These are phyloP conservation scores for Quadroppia sp. DNA, from an alignment of 2,888 invertebrate species.

Conservation along the genomic window DNA sequence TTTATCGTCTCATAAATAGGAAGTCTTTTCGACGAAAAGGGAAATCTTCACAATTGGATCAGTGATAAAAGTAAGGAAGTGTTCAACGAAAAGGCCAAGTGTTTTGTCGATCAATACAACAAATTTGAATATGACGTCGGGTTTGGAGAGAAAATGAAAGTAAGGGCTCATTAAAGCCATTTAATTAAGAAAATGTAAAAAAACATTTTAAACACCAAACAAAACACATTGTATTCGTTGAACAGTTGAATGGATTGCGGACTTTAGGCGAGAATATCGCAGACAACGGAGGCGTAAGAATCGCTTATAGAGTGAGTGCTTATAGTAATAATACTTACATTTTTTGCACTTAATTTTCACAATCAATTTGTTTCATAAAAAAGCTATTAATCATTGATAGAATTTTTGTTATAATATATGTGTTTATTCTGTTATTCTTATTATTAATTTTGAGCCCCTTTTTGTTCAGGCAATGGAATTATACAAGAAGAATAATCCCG, in stretches of 20 bases:
- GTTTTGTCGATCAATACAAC: constrained; percentile 40
- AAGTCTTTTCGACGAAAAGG: constrained; percentile 38
- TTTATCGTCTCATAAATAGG: constrained; percentile 33
- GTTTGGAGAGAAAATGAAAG: background rate
- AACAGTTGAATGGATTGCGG: background rate
- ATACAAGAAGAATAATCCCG: background rate
- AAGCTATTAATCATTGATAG: constrained; percentile 11
- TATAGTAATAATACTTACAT: background rate
- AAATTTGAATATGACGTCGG: constrained; percentile 22
- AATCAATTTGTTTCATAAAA: constrained; percentile 13
- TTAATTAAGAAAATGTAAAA: background rate
- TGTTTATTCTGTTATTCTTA: background rate
- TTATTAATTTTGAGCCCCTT: background rate
- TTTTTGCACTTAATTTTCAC: constrained; percentile 14
- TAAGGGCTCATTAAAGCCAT: background rate
- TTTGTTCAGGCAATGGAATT: background rate
- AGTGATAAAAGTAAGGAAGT: background rate
- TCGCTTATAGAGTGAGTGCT: constrained; percentile 32
- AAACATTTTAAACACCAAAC: background rate
- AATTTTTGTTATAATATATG: background rate
- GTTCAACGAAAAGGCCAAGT: constrained; percentile 33
- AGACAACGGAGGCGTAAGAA: constrained; percentile 34
- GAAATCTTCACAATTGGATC: constrained; percentile 37
- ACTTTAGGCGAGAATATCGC: constrained; percentile 32
- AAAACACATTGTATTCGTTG: background rate